Evolutionary conservation across 1,140 invertebrate species (phyloP), one percentile per base, ranked within the genome.

Genomic region (Neomicropteryx cornuta): DNA sequence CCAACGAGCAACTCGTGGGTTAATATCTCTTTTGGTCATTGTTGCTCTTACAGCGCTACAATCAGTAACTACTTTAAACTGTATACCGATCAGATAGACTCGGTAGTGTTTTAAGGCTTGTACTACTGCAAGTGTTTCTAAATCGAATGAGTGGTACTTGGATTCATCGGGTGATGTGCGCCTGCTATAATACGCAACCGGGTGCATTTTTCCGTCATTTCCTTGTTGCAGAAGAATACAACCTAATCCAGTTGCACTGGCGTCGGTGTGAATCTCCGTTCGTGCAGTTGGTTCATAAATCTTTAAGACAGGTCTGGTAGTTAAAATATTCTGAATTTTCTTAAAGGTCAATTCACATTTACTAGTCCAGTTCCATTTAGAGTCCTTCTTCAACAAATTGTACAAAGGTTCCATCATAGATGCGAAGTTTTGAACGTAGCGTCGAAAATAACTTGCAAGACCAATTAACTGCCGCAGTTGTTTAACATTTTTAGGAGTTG

Each of bases 41-140:
- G 58, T 58, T 4, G 51, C 43, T 23, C 58, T 56, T 1, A 64
- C 36, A 0, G 55, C 53, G 18, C 52, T 54, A 37, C 61, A 65
- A 51, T 50, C 62, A 2, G 39, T 61, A 28, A 60, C 48, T 30
- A 53, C 50, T 33, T 32, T 55, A 32, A 66, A 67, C 8, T 42
- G 36, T n/a, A 57, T 49, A 5, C 55, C 58, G 13, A 58, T 17
- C 13, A 60, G 28, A 22, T 55, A 58, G 13, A 53, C 43, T 13
- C 55, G 45, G 20, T 57, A 61, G 13, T 44, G 33, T 41, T 55
- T 50, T 1, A 61, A 30, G 0, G 48, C 51, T 40, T 6, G 43
- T 43, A 50, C 49, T 27, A 45, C 57, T 4, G 47, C 56, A 35
- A 44, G 48, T 40, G 28, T 49, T 34, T 56, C 55, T 6, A 59